Evolutionary conservation across 2,888 invertebrate species (phyloP), one percentile per base, ranked within the genome.

Genomic region (Parnassius smintheus): DNA sequence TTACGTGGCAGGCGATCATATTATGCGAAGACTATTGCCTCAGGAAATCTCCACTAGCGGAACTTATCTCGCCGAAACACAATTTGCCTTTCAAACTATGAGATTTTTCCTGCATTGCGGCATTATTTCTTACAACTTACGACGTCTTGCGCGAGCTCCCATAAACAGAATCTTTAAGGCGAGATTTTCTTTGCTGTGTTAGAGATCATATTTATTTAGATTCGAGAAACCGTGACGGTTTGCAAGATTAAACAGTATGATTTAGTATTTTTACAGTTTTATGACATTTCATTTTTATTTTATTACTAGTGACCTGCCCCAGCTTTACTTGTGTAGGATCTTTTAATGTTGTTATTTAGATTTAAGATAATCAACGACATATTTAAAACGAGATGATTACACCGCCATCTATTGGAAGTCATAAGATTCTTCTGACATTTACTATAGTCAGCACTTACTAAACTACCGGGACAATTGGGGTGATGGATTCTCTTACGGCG

Each of bases 41-140:
- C 52, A 66, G 69, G 69, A 72, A 65, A 70, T 65, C 66, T 68
- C 64, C 61, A 57, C 65, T 65, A 61, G 58, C 65, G 62, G 69
- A 72, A 72, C 65, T 68, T 72, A 69, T 72, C 69, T 67, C 63
- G 48, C 13, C 53, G 59, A 74, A 77, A 78, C 75, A 77, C 76
- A 81, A 84, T 85, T 83, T 81, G 82, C 81, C 76, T 84, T 83
- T 80, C 76, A 77, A 74, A 74, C 66, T 67, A 66, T 68, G 69
- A 75, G 80, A 82, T 82, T 82, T 82, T 77, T 71, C 76, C 70
- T 74, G 67, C 75, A 74, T 67, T 62, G 50, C 59, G 18, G 64
- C 76, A 78, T 78, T 80, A 83, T 80, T 80, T 81, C 66, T 70
- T 71, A 69, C 77, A 79, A 82, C 75, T 80, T 78, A 82, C 74